These are phyloP conservation scores for Tinea semifulvella DNA, from an alignment of 2,888 invertebrate species.

Conservation along the genomic window DNA sequence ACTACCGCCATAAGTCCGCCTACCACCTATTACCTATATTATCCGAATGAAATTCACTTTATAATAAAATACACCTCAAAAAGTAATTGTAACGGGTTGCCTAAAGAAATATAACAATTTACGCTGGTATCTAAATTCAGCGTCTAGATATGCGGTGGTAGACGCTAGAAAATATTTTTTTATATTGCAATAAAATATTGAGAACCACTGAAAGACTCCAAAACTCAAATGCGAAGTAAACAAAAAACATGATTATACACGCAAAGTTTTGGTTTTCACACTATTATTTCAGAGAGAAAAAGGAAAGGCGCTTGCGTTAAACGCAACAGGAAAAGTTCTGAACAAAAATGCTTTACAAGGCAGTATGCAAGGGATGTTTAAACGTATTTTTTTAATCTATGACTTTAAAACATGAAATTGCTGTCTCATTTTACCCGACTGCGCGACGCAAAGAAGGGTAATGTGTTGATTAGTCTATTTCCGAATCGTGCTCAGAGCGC, in stretches of 20 bases:
- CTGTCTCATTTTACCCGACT: too few relatives aligned
- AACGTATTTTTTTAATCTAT: not conserved
- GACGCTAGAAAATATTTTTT: not conserved
- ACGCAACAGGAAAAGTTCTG: slow-evolving; percentile 29
- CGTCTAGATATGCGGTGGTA: not conserved
- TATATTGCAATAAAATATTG: not conserved
- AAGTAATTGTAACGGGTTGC: too few relatives aligned
- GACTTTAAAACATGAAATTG: too few relatives aligned
- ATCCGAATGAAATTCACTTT: too few relatives aligned
- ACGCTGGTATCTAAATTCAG: too few relatives aligned
- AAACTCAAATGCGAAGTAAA: slow-evolving; percentile 8
- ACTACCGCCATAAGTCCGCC: not conserved
- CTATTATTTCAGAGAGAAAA: slow-evolving; percentile 49
- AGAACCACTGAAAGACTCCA: not conserved
- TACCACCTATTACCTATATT: not conserved
- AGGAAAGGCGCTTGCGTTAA: slow-evolving; percentile 31
- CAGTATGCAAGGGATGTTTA: not conserved
- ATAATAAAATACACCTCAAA: too few relatives aligned
- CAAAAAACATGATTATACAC: slow-evolving; percentile 29
- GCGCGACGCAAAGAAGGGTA: too few relatives aligned
- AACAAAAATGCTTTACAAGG: slow-evolving; percentile 22
- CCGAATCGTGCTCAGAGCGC: too few relatives aligned
- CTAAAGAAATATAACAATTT: too few relatives aligned
- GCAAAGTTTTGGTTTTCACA: slow-evolving; percentile 56
- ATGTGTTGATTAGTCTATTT: too few relatives aligned